A percentile compares a stretch with the other conserved stretches of the same genome.
phyloP scores from a whole-genome alignment of 2,888 invertebrate genomes.

The Drosophila kambysellisi region DNA sequence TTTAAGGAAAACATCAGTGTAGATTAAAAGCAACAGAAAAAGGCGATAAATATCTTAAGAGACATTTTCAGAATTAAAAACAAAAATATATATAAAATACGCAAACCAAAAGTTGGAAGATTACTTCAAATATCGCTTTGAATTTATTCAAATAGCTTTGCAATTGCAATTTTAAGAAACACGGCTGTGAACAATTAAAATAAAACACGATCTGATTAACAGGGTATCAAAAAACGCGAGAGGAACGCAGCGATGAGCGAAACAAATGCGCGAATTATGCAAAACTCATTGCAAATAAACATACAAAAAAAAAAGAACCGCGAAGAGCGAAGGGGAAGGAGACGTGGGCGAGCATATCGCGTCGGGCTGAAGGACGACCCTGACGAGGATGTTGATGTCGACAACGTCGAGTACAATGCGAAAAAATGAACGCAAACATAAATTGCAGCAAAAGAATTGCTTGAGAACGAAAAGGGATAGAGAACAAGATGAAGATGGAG shows the following conservation, averaged over 20 bases:
- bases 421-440: constrained; percentile 77
- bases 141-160: background rate
- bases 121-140: background rate
- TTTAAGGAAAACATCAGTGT: background rate
- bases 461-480: constrained; percentile 28
- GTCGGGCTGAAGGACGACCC: constrained; percentile 37
- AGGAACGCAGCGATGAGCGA: constrained; percentile 50
- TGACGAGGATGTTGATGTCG: constrained; percentile 80
- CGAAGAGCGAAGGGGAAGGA: background rate
- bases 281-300: constrained; percentile 79
- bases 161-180: background rate
- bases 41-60: background rate
- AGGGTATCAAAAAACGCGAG: constrained; percentile 34
- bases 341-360: constrained; percentile 14
- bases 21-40: background rate
- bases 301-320: constrained; percentile 51
- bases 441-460: constrained; percentile 70
- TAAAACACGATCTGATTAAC: background rate
- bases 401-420: constrained; percentile 66
- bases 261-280: constrained; percentile 81
- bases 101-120: background rate
- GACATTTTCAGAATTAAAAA: background rate
- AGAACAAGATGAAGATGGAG: constrained; percentile 16
- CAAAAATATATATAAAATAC: background rate
- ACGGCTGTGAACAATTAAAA: background rate